phyloP scores from a whole-genome alignment of 1,140 invertebrate genomes.

The Leptopilina boulardi region DNA sequence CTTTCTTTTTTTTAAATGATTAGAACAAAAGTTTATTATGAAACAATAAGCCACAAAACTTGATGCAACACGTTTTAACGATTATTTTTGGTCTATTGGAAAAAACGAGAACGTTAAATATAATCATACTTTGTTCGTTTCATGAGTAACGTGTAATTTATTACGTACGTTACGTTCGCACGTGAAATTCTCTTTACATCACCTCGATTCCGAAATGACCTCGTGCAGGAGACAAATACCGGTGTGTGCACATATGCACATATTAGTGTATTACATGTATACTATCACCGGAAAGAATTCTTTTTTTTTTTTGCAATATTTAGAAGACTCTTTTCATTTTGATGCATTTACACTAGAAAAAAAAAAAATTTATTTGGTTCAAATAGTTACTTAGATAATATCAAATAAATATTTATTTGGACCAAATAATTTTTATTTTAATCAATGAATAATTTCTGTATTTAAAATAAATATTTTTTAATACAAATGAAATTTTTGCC shows the following conservation, averaged over 20 bases:
- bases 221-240: conserved; percentile 10
- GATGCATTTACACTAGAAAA: too few relatives aligned
- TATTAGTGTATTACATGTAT: neutral
- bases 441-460: too few relatives aligned
- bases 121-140: conserved; percentile 26
- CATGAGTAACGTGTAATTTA: conserved; percentile 1
- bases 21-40: neutral
- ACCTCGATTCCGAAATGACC: conserved; percentile 28
- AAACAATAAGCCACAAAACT: neutral
- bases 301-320: too few relatives aligned
- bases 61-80: neutral
- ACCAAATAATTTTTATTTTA: too few relatives aligned
- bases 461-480: too few relatives aligned
- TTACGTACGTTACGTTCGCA: conserved; percentile 19
- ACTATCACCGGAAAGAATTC: too few relatives aligned
- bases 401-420: too few relatives aligned
- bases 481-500: too few relatives aligned
- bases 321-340: too few relatives aligned
- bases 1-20: too few relatives aligned
- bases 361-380: too few relatives aligned
- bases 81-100: neutral
- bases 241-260: neutral
- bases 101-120: neutral
- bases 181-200: conserved; percentile 29
- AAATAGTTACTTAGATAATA: too few relatives aligned